Evolutionary conservation across 2,113 vertebrate genomes (phyloP), one percentile per base, ranked within the genome.

Genomic region (Hylia prasina): DNA sequence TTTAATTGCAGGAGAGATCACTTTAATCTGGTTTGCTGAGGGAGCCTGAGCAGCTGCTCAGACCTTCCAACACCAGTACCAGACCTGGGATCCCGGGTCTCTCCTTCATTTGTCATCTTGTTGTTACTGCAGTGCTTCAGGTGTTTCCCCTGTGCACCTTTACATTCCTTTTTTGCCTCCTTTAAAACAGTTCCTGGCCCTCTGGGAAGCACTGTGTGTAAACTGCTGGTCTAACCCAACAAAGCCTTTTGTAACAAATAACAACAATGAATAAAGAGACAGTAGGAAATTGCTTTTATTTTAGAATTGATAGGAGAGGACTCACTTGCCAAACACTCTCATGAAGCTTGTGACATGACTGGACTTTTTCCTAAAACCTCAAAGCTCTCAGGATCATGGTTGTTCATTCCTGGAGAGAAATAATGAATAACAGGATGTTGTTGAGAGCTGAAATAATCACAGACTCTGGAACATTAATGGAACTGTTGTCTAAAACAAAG

Each of bases 401-500:
- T 47, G 60, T 44, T 76, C 37, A 25, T 89, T 90, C 54, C 54
- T 93, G 91, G 82, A 94, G 70, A 87, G 87, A 84, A 89, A 89
- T 73, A 73, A 91, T 66, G 57, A 88, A 45, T 75, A 87, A 63
- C 77, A 70, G 84, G 87, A 73, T 5, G 4, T 76, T 82, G 82
- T 69, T 89, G 83, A 89, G 89, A 89, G 81, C 92, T 93, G 50
- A 87, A 53, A 90, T 75, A 93, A 87, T 82, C 54, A 66, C 10
- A 89, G 69, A 24, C 50, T 79, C 80, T 89, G 89, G 68, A 82
- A 64, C 77, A 16, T 82, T 77, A 91, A 37, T 35, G 39, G 51
- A 78, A 58, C 77, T 89, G 83, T 89, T 89, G 87, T 89, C 60
- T 73, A 45, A 84, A 96, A 92, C 83, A 87, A 87, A 87, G 68